Evolutionary conservation across 2,797 vertebrate genomes (phyloP), one percentile per base, ranked within the genome.

Genomic region (Ptychadena robeensis): DNA sequence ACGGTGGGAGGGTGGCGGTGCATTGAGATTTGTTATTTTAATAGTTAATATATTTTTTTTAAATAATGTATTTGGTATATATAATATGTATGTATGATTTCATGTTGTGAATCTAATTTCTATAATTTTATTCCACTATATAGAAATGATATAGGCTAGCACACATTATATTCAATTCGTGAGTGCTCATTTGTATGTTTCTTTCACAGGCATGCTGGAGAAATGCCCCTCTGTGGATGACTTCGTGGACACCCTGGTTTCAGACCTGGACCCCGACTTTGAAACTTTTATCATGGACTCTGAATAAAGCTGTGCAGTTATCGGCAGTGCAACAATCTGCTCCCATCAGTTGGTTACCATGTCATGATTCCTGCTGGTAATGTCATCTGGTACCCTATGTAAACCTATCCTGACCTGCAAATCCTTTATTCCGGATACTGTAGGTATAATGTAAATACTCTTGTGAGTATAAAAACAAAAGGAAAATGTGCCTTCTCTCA

Each of bases 271-370:
- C 87, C 94, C 92, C 0, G 94, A 99, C 92, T 97, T 98, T 4
- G 96, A 99, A 90, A 95, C 95, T 0, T 98, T 96, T 91, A 89
- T 98, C 86, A 93, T 92, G 94, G 97, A 98, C 91, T 98, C 98
- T 0, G 93, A 95, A 80, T 97, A 91, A 94, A 69, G 59, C 67
- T 0, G 8, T 8, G 30, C 8, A 48, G 27, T 15, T 28, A 32
- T 31, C 7, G 7, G 12, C 28, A 77, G 25, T 71, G 68, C 37
- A 25, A 25, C 31, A 25, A 1, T 12, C 9, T 2, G 9, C 34
- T 57, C 7, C 3, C 27, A 15, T 38, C 64, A 64, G 10, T 38
- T 40, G 28, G 25, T 18, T n/a, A 14, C n/a, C 48, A 65, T 63
- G 40, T 27, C 18, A 18, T 22, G 5, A 37, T 28, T 10, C 25